phyloP scores from a whole-genome alignment of 2,797 vertebrate species.

The Molothrus ater region DNA sequence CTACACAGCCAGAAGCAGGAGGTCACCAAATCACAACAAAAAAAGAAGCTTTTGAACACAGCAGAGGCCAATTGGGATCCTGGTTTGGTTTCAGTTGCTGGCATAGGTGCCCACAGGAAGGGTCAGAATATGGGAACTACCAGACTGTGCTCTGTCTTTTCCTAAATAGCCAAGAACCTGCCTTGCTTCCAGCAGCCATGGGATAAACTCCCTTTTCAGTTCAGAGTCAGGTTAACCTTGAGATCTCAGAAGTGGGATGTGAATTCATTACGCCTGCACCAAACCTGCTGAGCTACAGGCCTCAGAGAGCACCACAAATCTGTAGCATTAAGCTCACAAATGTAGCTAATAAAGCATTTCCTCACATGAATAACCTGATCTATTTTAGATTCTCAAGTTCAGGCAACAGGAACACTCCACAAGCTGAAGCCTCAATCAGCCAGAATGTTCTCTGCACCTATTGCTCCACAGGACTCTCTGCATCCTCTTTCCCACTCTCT shows the following conservation, averaged over 20 bases:
- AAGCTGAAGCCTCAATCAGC: not conserved
- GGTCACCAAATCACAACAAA: not conserved
- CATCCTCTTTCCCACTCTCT: not conserved
- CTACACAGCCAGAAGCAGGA: not conserved
- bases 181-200: not conserved
- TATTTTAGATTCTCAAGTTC: conserved; percentile 7
- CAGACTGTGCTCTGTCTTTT: not conserved
- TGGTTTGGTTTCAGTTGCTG: not conserved
- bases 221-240: not conserved
- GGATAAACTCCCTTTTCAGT: not conserved
- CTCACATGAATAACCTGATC: not conserved
- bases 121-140: not conserved
- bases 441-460: not conserved
- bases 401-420: conserved; percentile 26
- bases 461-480: not conserved
- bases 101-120: not conserved
- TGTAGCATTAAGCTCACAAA: not conserved
- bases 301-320: not conserved
- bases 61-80: not conserved
- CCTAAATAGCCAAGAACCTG: not conserved
- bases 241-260: not conserved
- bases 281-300: not conserved
- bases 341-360: not conserved
- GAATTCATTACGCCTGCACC: not conserved
- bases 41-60: not conserved